Evolutionary conservation across 30 jellyfish, hydroid and myxozoan genomes (phyloP).

Genomic region (Pseudorhiza aurosa): DNA sequence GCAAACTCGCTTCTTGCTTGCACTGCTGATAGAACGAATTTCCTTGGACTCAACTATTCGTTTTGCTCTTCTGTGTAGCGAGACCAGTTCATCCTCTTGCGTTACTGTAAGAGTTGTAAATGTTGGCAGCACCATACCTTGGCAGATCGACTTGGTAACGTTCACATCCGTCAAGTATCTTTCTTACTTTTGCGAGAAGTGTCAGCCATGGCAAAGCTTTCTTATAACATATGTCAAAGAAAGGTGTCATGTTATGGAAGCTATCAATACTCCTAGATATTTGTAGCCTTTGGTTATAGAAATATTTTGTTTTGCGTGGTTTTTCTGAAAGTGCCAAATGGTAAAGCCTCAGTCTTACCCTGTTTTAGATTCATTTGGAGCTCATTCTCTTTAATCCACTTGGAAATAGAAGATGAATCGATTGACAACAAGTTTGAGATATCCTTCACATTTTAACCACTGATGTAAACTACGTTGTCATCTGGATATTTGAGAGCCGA

Average conservation of each 20-base stretch:
- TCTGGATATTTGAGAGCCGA: not conserved
- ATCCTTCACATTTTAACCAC: not conserved
- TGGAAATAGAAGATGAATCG: not conserved
- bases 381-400: slow-evolving; percentile 31
- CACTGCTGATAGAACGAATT: too few relatives aligned
- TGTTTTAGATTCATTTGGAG: slow-evolving; percentile 9
- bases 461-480: not conserved
- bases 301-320: not conserved
- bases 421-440: not conserved
- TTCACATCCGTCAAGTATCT: not conserved
- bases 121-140: not conserved
- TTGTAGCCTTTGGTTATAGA: too few relatives aligned
- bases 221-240: not conserved
- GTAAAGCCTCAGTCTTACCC: slow-evolving; percentile 27
- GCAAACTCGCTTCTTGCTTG: too few relatives aligned
- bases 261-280: not conserved
- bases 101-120: not conserved
- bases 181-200: not conserved
- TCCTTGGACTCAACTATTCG: too few relatives aligned
- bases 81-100: not conserved
- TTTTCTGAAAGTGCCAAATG: not conserved
- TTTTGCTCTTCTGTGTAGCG: too few relatives aligned
- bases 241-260: not conserved
- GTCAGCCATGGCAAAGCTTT: not conserved
- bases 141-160: not conserved